Evolutionary conservation across 2,888 invertebrate genomes (phyloP), one percentile per base, ranked within the genome.

Genomic region (Agriopis marginaria): DNA sequence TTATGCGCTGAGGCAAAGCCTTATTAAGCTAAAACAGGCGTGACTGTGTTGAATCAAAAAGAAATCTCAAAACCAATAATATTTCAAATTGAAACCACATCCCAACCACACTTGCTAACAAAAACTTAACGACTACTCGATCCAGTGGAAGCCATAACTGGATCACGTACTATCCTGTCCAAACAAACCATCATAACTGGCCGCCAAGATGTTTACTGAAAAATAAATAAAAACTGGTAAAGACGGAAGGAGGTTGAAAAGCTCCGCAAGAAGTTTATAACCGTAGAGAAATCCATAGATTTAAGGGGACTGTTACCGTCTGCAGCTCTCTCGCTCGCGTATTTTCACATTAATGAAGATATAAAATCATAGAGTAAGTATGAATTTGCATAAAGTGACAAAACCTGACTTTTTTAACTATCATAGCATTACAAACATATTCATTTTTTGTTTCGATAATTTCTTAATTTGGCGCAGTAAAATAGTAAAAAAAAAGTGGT

Each of bases 91-190:
- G 59, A 49, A 44, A 32, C 45, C 7, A 44, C 40, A 63, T 58
- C 54, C 47, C 44, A 45, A 70, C 72, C 65, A 58, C 66, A 64
- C 14, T 63, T 65, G 50, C 45, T 45, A 44, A 70, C 49, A 63
- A 63, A 65, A 39, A 61, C 44, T 55, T 42, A 58, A 58, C 44
- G 17, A 58, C 40, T 53, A 68, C 49, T 68, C 63, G 63, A 53
- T 49, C 54, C 59, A 54, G 53, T 47, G 67, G 60, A 61, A 65
- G 17, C 63, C 68, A 63, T 81, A 81, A 83, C 82, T 76, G 82
- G 78, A 76, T 79, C 84, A 85, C 85, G 83, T 83, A 76, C 76
- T 68, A 47, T 63, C 45, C 72, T 77, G 74, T 75, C 74, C 77
- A 84, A 84, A 84, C 79, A 84, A 81, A 80, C 69, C 71, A 75